Conservation (phyloP, 2,888 invertebrate genomes). For the Drosophila stalkeri region DNA sequence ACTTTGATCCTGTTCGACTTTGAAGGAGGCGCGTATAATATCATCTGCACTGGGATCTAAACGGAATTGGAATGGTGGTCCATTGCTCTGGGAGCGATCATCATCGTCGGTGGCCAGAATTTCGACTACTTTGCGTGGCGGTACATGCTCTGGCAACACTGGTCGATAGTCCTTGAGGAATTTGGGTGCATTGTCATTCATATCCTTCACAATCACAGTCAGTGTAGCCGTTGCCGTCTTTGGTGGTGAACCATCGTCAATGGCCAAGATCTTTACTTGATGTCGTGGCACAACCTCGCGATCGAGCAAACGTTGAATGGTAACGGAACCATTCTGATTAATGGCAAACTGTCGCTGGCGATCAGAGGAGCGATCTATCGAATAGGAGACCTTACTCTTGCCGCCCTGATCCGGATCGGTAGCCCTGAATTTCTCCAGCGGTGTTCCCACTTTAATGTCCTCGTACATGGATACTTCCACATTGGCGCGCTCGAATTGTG, state of each 20-base stretch:
- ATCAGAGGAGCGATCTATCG: slow-evolving; percentile 96
- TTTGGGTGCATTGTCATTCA: slow-evolving; percentile 97
- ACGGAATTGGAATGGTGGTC: slow-evolving; percentile 97
- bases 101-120: slow-evolving; percentile 97
- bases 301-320: slow-evolving; percentile 96
- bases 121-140: slow-evolving; percentile 96
- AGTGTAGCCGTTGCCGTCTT: slow-evolving; percentile 97
- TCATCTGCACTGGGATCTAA: slow-evolving; percentile 97
- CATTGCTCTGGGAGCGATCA: slow-evolving; percentile 96
- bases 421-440: slow-evolving; percentile 96
- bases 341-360: slow-evolving; percentile 97
- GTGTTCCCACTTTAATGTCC: slow-evolving; percentile 95
- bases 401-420: slow-evolving; percentile 98
- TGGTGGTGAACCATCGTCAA: slow-evolving; percentile 96
- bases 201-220: slow-evolving; percentile 97
- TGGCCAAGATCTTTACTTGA: slow-evolving; percentile 97
- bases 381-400: slow-evolving; percentile 95
- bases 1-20: slow-evolving; percentile 98
- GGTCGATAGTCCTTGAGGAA: slow-evolving; percentile 97
- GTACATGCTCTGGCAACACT: slow-evolving; percentile 96
- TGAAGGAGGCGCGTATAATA: slow-evolving; percentile 96
- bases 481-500: slow-evolving; percentile 96
- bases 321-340: slow-evolving; percentile 97
- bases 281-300: slow-evolving; percentile 97
- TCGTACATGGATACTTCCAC: slow-evolving; percentile 96